These are phyloP conservation scores for Dendroctonus valens DNA, from an alignment of 1,140 invertebrate genomes.

Conservation along the genomic window DNA sequence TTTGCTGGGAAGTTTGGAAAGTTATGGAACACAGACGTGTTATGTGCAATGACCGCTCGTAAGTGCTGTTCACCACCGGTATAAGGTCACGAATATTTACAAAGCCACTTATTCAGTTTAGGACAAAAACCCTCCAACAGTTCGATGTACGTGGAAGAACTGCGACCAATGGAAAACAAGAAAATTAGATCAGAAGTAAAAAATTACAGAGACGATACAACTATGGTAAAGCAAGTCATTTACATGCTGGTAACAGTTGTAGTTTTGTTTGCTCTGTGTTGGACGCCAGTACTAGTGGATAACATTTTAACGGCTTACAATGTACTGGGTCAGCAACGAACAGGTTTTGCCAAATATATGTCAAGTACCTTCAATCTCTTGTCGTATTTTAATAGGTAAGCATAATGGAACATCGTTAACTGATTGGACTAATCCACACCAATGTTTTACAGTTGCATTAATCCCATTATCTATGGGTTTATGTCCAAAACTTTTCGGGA, in stretches of 20 bases:
- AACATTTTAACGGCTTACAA: conserved; percentile 65
- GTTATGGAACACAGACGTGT: conserved; percentile 57
- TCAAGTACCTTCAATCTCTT: conserved; percentile 63
- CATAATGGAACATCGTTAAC: neutral
- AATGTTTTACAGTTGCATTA: conserved; percentile 63
- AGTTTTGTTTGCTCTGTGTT: conserved; percentile 66
- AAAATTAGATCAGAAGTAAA: conserved; percentile 29
- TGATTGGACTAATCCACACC: neutral
- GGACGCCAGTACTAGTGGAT: conserved; percentile 65
- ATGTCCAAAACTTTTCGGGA: conserved; percentile 78
- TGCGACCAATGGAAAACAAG: conserved; percentile 15
- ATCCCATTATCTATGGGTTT: conserved; percentile 78
- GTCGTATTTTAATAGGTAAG: conserved; percentile 68
- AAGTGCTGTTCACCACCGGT: conserved; percentile 15
- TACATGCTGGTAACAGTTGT: conserved; percentile 72
- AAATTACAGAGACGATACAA: conserved; percentile 44
- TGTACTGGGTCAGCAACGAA: conserved; percentile 55
- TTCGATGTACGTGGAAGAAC: conserved; percentile 4
- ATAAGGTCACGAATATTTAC: conserved; percentile 3
- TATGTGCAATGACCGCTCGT: conserved; percentile 57
- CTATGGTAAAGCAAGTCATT: conserved; percentile 58
- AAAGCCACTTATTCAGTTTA: conserved; percentile 10
- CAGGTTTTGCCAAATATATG: conserved; percentile 61
- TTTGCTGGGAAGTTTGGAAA: conserved; percentile 66
- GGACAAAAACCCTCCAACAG: conserved; percentile 16